Evolutionary conservation across 2,113 vertebrate genomes (phyloP).

Genomic region (Cynoglossus semilaevis): DNA sequence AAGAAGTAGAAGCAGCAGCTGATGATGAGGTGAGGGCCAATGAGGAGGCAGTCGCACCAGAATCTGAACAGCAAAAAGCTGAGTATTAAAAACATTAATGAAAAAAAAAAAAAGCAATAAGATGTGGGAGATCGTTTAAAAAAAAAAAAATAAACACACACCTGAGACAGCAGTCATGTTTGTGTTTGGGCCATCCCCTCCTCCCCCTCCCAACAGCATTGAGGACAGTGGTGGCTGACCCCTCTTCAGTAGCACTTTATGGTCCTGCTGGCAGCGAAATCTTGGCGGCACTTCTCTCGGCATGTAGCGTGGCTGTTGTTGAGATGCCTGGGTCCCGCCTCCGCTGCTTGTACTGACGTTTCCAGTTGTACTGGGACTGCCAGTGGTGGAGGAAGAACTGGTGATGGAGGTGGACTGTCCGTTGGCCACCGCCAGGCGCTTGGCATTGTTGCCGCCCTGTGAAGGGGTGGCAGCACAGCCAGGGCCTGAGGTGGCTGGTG

Average conservation of each 20-base stretch:
- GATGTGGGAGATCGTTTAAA: too few relatives aligned
- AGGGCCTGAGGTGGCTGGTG: constrained; percentile 82
- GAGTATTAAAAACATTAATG: too few relatives aligned
- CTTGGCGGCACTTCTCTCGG: constrained; percentile 99
- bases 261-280: constrained; percentile 99
- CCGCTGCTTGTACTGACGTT: constrained; percentile 64
- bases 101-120: too few relatives aligned
- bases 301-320: constrained; percentile 91
- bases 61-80: constrained; percentile 60
- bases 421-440: constrained; percentile 99
- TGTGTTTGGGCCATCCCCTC: constrained; percentile 79
- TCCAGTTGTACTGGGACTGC: constrained; percentile 58
- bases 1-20: constrained; percentile 86
- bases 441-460: constrained; percentile 99
- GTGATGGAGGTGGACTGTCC: constrained; percentile 90
- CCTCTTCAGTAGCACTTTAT: constrained; percentile 99
- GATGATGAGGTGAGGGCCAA: constrained; percentile 79
- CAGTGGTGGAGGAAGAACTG: constrained; percentile 66
- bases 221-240: constrained; percentile 99
- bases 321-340: constrained; percentile 84
- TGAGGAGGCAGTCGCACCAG: constrained; percentile 73
- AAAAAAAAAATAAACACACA: constrained; percentile 33
- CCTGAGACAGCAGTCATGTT: constrained; percentile 87
- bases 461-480: constrained; percentile 93
- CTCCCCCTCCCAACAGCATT: constrained; percentile 93